Conservation (phyloP, 1,140 invertebrate genomes). For the Dendrolimus kikuchii region DNA sequence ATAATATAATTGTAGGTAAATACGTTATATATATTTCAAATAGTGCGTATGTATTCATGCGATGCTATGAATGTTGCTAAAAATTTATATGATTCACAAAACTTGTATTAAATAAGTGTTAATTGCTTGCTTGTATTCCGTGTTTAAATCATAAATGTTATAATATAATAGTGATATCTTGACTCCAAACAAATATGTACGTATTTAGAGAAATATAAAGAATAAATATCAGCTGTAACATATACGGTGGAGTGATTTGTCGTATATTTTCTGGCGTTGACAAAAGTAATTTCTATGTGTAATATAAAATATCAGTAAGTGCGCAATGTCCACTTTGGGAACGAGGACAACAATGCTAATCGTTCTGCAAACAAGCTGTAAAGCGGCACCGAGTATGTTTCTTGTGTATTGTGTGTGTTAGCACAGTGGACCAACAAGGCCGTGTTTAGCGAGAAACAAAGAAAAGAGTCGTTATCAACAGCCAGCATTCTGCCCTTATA, state of each 20-base stretch:
- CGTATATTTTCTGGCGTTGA: slow-evolving; percentile 33
- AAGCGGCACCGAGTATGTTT: slow-evolving; percentile 37
- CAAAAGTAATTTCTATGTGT: slow-evolving; percentile 45
- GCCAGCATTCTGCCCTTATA: slow-evolving; percentile 16
- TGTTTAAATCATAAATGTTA: neutral
- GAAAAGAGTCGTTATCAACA: slow-evolving; percentile 21
- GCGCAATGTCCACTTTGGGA: slow-evolving; percentile 61
- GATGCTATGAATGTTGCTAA: too few relatives aligned
- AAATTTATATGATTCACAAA: too few relatives aligned
- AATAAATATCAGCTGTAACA: neutral
- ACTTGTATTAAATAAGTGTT: neutral
- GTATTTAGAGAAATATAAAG: neutral
- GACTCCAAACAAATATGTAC: neutral
- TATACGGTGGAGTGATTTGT: slow-evolving; percentile 30
- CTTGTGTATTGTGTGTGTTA: slow-evolving; percentile 51
- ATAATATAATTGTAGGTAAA: neutral
- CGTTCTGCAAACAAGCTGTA: slow-evolving; percentile 58
- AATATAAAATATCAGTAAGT: slow-evolving; percentile 58
- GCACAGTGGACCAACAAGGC: slow-evolving; percentile 35
- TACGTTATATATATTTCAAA: too few relatives aligned
- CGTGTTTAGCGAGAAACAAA: slow-evolving; percentile 42
- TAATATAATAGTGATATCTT: too few relatives aligned
- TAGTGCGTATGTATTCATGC: too few relatives aligned
- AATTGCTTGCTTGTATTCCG: slow-evolving; percentile 1
- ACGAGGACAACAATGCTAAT: slow-evolving; percentile 57